These are phyloP conservation scores for Trachymyrmex cornetzi DNA, from an alignment of 1,140 invertebrate species.

Conservation along the genomic window DNA sequence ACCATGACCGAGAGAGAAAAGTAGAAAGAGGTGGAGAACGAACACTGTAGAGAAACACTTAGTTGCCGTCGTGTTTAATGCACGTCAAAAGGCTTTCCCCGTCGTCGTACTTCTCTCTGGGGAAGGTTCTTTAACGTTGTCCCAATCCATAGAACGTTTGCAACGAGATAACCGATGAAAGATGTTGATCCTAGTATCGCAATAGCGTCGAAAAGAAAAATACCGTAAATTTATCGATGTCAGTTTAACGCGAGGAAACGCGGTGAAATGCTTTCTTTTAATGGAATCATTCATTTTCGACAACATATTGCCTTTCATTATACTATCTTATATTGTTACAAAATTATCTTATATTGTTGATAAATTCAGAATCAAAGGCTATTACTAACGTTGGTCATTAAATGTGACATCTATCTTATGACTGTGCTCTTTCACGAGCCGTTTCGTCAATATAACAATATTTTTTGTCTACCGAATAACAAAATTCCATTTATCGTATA, in stretches of 20 bases:
- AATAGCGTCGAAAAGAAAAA: slow-evolving; percentile 16
- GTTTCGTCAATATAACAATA: background rate
- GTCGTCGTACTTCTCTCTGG: slow-evolving; percentile 55
- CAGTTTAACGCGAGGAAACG: slow-evolving; percentile 48
- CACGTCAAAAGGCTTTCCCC: slow-evolving; percentile 79
- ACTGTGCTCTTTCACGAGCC: background rate
- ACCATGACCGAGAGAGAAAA: slow-evolving; percentile 63
- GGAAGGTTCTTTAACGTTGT: slow-evolving; percentile 76
- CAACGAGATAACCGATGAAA: slow-evolving; percentile 78
- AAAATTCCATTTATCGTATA: background rate
- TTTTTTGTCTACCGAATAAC: background rate
- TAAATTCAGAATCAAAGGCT: background rate
- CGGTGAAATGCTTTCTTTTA: background rate
- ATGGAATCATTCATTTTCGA: background rate
- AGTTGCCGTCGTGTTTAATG: slow-evolving; percentile 79
- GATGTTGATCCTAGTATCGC: slow-evolving; percentile 57
- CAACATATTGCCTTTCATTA: background rate
- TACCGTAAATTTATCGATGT: slow-evolving; percentile 27
- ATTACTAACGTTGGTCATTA: background rate
- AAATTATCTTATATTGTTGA: too few relatives aligned
- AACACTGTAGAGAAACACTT: slow-evolving; percentile 77
- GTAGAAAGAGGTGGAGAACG: slow-evolving; percentile 66
- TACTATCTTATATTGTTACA: background rate
- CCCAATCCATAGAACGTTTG: slow-evolving; percentile 66
- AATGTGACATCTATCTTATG: background rate